Conservation (phyloP, 2,888 invertebrate genomes). For the Andrena fulva region DNA sequence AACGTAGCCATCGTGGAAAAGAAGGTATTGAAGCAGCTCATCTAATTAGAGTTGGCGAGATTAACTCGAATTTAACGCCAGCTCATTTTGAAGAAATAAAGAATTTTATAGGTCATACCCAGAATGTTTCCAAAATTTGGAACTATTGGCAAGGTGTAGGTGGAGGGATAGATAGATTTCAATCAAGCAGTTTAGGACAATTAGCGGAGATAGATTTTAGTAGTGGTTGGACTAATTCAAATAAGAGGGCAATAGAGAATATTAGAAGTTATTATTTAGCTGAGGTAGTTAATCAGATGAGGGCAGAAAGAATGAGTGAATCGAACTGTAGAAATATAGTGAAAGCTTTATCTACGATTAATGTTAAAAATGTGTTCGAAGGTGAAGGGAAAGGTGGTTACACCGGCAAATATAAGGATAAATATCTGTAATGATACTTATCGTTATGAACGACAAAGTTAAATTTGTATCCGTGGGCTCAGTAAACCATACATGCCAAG, state of each 20-base stretch:
- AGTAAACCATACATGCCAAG: no score
- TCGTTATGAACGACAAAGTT: no score
- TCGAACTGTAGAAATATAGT: neutral
- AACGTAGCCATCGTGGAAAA: neutral
- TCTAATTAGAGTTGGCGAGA: neutral
- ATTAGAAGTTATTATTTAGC: neutral
- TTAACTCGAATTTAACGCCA: neutral
- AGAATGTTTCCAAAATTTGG: neutral
- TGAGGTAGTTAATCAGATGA: neutral
- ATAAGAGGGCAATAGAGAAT: neutral
- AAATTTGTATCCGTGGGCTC: no score
- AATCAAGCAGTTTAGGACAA: neutral
- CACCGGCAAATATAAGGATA: neutral
- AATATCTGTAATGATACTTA: neutral
- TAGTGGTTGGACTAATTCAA: neutral
- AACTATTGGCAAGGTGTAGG: neutral
- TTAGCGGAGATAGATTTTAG: neutral
- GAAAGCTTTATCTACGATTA: neutral
- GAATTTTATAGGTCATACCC: neutral
- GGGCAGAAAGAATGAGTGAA: neutral
- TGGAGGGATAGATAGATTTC: neutral
- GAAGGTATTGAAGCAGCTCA: neutral
- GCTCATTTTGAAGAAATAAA: neutral
- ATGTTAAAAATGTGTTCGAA: neutral
- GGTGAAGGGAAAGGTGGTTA: neutral